Evolutionary conservation across 2,113 vertebrate genomes (phyloP).

Genomic region (Hoplias malabaricus): DNA sequence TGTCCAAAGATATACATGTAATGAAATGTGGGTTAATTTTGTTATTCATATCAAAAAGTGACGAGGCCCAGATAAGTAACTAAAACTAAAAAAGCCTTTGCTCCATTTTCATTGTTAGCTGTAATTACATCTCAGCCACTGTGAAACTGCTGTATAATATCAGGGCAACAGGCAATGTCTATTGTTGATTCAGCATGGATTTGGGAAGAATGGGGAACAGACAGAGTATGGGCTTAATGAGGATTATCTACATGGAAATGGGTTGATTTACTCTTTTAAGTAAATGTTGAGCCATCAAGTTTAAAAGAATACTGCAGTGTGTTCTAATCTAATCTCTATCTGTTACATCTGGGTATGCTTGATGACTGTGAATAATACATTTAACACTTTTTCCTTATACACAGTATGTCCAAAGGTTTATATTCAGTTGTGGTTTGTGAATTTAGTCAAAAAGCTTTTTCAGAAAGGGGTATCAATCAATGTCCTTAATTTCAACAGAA

Average conservation of each 20-base stretch:
- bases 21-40: slow-evolving; percentile 26
- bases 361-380: neutral
- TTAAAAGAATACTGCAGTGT: neutral
- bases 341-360: too few relatives aligned
- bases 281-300: neutral
- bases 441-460: too few relatives aligned
- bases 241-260: neutral
- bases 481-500: too few relatives aligned
- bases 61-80: neutral
- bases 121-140: neutral
- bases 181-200: neutral
- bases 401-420: too few relatives aligned
- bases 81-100: neutral
- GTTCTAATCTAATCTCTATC: neutral
- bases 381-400: neutral
- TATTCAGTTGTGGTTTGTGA: too few relatives aligned
- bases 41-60: neutral
- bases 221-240: neutral
- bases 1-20: slow-evolving; percentile 6
- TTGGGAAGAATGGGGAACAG: neutral
- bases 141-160: neutral
- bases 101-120: slow-evolving; percentile 12
- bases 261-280: neutral
- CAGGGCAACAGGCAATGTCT: neutral
- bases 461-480: too few relatives aligned